A percentile compares a stretch with the other conserved stretches of the same genome.
Evolutionary conservation across 2,888 invertebrate species (phyloP).

Genomic region (Cerastoderma edule): DNA sequence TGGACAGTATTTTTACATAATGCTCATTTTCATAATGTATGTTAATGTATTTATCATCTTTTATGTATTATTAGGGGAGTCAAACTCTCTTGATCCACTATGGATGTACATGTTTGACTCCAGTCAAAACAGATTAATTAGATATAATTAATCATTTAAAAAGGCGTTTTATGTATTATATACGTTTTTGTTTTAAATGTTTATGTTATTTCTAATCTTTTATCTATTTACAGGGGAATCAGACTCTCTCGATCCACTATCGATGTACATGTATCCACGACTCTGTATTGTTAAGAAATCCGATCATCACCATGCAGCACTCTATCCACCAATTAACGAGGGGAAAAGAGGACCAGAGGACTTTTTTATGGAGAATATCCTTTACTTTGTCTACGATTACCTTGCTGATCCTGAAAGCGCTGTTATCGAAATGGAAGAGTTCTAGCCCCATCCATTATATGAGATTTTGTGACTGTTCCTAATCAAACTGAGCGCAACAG

Average conservation of each 20-base stretch:
- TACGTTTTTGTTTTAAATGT: no score
- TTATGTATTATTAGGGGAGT: constrained; percentile 46
- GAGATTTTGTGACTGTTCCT: no score
- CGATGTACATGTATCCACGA: constrained; percentile 71
- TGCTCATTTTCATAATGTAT: no score
- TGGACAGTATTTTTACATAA: no score
- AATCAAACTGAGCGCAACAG: no score
- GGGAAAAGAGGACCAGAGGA: constrained; percentile 30
- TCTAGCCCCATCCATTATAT: constrained; percentile 47
- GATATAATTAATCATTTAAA: no score
- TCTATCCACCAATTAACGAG: constrained; percentile 70
- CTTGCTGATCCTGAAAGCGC: constrained; percentile 58
- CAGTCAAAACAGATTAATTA: no score
- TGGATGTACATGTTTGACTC: constrained; percentile 58
- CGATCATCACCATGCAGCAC: constrained; percentile 76
- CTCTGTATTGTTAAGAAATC: constrained; percentile 72
- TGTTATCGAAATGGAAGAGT: constrained; percentile 74
- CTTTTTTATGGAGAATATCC: constrained; percentile 60
- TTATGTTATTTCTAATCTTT: neutral
- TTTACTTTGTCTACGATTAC: constrained; percentile 60
- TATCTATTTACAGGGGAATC: constrained; percentile 48
- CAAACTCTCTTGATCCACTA: constrained; percentile 58
- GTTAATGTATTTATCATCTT: no score
- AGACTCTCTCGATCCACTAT: constrained; percentile 59
- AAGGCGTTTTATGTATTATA: no score